A percentile compares a stretch with the other conserved stretches of the same genome.
Evolutionary conservation across 2,888 invertebrate species (phyloP).

Genomic region (Pyrgus malvae): DNA sequence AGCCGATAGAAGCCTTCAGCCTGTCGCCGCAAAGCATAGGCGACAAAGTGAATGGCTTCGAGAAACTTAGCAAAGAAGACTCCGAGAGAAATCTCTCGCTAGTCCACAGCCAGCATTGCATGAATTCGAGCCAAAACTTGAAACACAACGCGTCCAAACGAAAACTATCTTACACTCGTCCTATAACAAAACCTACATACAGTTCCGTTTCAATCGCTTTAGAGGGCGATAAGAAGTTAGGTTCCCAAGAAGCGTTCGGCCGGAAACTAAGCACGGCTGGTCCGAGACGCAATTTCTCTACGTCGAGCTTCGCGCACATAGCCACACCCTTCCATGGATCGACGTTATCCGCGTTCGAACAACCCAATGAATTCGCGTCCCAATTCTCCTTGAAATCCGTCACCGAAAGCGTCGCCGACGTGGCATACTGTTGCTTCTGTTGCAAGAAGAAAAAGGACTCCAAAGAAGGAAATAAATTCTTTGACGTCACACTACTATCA

Average conservation of each 20-base stretch:
- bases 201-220: conserved; percentile 83
- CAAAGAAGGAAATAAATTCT: conserved; percentile 81
- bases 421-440: conserved; percentile 68
- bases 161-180: conserved; percentile 60
- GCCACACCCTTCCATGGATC: conserved; percentile 93
- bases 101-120: conserved; percentile 42
- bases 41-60: conserved; percentile 36
- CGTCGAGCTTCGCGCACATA: conserved; percentile 91
- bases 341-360: conserved; percentile 88
- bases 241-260: conserved; percentile 63
- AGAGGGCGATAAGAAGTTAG: conserved; percentile 71
- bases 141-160: conserved; percentile 60
- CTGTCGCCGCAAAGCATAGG: conserved; percentile 37
- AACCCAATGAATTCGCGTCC: conserved; percentile 89
- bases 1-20: conserved; percentile 52
- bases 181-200: conserved; percentile 60
- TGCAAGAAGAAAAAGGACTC: conserved; percentile 59
- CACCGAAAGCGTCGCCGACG: conserved; percentile 80
- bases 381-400: conserved; percentile 88
- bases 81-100: conserved; percentile 42
- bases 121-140: conserved; percentile 43
- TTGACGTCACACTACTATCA: conserved; percentile 86
- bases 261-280: conserved; percentile 56
- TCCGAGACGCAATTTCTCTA: conserved; percentile 86
- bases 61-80: conserved; percentile 38